Conservation (phyloP, 2,888 invertebrate species). For the Smittia aterrima region DNA sequence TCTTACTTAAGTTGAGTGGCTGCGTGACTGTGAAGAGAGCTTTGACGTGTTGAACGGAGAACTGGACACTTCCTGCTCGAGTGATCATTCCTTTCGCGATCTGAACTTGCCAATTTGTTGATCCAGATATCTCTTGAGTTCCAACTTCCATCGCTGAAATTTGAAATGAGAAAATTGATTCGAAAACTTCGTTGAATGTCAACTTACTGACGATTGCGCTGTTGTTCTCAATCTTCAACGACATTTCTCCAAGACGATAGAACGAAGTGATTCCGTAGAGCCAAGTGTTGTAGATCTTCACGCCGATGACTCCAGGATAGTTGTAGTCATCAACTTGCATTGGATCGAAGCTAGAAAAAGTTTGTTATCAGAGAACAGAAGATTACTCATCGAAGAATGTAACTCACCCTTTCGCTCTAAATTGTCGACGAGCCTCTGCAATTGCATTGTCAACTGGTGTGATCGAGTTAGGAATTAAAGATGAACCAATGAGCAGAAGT, state of each 20-base stretch:
- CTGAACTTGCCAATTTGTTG: constrained; percentile 75
- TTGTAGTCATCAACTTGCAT: constrained; percentile 71
- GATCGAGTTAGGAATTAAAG: constrained; percentile 76
- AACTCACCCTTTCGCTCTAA: constrained; percentile 54
- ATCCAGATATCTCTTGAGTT: constrained; percentile 74
- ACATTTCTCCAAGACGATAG: constrained; percentile 76
- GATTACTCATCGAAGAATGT: neutral
- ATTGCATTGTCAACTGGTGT: constrained; percentile 82
- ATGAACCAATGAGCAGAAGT: constrained; percentile 64
- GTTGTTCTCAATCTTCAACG: constrained; percentile 69
- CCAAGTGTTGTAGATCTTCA: constrained; percentile 73
- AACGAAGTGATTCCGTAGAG: constrained; percentile 76
- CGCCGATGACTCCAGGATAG: constrained; percentile 67
- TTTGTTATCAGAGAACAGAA: neutral
- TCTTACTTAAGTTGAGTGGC: constrained; percentile 72
- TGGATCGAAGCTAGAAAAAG: constrained; percentile 64
- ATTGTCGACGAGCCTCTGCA: constrained; percentile 68
- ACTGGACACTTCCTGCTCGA: constrained; percentile 69
- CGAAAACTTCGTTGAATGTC: neutral
- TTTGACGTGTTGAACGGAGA: constrained; percentile 76
- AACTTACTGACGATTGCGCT: constrained; percentile 55
- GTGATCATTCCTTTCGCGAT: constrained; percentile 66
- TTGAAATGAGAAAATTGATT: constrained; percentile 43
- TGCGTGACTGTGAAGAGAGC: constrained; percentile 69
- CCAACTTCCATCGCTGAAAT: constrained; percentile 69